phyloP scores from a whole-genome alignment of 2,888 invertebrate genomes.

The Ophion costatus region DNA sequence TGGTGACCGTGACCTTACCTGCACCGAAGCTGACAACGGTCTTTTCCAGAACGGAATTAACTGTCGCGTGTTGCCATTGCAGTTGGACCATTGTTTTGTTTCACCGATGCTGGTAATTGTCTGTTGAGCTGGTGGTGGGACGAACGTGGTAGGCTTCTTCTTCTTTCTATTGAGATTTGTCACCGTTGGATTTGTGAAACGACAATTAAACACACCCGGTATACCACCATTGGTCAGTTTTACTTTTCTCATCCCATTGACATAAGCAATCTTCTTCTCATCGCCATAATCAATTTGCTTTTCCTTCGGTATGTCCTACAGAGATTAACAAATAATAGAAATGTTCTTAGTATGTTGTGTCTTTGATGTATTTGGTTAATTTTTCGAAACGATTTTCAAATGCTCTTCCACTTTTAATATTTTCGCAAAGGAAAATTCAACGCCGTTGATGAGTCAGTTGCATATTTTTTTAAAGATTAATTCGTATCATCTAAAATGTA shows the following conservation, averaged over 20 bases:
- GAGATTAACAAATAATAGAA: neutral
- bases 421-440: no score
- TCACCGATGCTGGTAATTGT: constrained; percentile 77
- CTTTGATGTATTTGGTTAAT: no score
- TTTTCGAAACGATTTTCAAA: no score
- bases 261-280: constrained; percentile 74
- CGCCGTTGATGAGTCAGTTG: no score
- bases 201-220: constrained; percentile 95
- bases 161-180: constrained; percentile 91
- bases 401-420: no score
- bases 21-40: constrained; percentile 86
- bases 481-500: constrained; percentile 38
- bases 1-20: constrained; percentile 72
- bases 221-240: constrained; percentile 84
- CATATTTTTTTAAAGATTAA: no score
- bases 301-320: constrained; percentile 74
- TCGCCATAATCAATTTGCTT: constrained; percentile 75
- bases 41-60: constrained; percentile 90
- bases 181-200: constrained; percentile 90
- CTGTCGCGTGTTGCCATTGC: constrained; percentile 75
- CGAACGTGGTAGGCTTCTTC: constrained; percentile 95
- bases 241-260: constrained; percentile 74
- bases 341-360: neutral
- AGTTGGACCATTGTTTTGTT: constrained; percentile 77
- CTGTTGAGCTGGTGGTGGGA: constrained; percentile 87